Evolutionary conservation across 2,797 vertebrate genomes (phyloP).

Genomic region (Brachymystax lenok): DNA sequence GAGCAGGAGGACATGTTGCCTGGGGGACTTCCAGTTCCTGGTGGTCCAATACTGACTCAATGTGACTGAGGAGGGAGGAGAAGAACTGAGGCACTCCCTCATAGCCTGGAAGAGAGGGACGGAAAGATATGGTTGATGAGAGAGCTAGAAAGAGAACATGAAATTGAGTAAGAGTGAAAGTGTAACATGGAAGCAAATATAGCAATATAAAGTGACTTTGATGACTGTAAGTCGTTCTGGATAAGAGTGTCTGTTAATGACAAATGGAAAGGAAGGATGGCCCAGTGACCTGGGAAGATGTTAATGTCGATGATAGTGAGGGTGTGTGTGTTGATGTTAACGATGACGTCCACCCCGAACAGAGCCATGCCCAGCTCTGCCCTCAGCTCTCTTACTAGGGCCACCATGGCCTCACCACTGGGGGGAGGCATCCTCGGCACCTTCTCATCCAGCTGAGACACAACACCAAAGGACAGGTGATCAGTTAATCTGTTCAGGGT

Average conservation of each 20-base stretch:
- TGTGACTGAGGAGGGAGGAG: conserved; percentile 72
- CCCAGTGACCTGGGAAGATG: conserved; percentile 74
- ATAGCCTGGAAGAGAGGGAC: conserved; percentile 62
- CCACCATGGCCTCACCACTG: conserved; percentile 60
- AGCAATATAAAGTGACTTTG: background rate
- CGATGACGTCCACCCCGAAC: conserved; percentile 78
- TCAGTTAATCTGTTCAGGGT: too few relatives aligned
- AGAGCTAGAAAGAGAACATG: background rate
- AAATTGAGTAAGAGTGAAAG: background rate
- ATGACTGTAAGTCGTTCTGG: too few relatives aligned
- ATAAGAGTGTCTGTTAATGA: too few relatives aligned
- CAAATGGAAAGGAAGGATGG: too few relatives aligned
- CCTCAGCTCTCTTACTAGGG: conserved; percentile 68
- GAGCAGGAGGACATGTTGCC: background rate
- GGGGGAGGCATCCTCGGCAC: conserved; percentile 61
- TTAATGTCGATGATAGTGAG: conserved; percentile 79
- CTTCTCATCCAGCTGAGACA: conserved; percentile 66
- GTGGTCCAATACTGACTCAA: conserved; percentile 66
- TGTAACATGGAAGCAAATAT: background rate
- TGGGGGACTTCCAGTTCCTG: conserved; percentile 13
- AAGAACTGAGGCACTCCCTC: conserved; percentile 80
- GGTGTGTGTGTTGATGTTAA: conserved; percentile 69
- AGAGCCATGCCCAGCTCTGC: conserved; percentile 72
- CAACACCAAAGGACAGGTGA: background rate
- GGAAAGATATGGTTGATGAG: background rate